Percentiles rank a stretch among this genome's conserved stretches.
Evolutionary conservation across 2,113 vertebrate species (phyloP).

Genomic region (Tragelaphus imberbis): DNA sequence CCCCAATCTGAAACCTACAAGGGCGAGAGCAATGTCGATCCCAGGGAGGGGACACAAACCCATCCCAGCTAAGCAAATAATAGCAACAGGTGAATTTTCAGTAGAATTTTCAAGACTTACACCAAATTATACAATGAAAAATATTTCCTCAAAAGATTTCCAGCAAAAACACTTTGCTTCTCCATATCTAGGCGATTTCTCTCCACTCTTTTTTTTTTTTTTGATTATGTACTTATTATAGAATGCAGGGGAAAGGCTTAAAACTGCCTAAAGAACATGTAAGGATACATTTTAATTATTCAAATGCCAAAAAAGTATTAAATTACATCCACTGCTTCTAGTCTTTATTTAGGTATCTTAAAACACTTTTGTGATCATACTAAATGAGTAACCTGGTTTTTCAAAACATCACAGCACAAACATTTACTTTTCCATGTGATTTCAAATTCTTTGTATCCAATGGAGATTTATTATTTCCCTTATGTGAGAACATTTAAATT

Average conservation of each 20-base stretch:
- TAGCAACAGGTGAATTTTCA: background rate
- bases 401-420: background rate
- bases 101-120: background rate
- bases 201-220: background rate
- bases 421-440: background rate
- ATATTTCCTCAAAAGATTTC: background rate
- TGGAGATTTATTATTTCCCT: background rate
- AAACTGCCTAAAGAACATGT: background rate
- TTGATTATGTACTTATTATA: background rate
- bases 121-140: background rate
- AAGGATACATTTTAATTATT: background rate
- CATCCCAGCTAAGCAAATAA: background rate
- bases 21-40: fast-evolving
- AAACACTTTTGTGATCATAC: background rate
- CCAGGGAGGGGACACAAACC: background rate
- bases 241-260: background rate
- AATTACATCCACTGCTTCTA: background rate
- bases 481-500: background rate
- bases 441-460: background rate
- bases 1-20: background rate
- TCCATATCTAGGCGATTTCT: background rate
- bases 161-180: background rate
- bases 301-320: background rate
- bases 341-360: background rate
- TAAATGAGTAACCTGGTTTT: background rate